Evolutionary conservation across 2,797 vertebrate genomes (phyloP).

Genomic region (Brotogeris chrysoptera): DNA sequence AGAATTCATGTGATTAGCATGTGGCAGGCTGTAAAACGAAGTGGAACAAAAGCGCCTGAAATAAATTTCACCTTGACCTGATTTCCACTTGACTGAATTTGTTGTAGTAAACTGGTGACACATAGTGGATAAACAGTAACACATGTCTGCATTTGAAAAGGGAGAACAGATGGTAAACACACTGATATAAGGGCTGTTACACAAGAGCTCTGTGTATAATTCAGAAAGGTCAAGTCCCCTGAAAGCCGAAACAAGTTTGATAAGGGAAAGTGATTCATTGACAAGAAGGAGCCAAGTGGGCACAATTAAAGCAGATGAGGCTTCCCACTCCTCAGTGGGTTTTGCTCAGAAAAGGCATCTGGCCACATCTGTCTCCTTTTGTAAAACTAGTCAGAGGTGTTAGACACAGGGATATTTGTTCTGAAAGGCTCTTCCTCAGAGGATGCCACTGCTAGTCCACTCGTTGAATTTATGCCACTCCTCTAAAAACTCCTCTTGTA

Average conservation of each 20-base stretch:
- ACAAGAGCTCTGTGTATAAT: slow-evolving; percentile 59
- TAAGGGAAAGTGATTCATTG: slow-evolving; percentile 22
- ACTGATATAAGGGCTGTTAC: slow-evolving; percentile 64
- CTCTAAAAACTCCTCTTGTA: not conserved
- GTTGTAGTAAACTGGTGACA: slow-evolving; percentile 75
- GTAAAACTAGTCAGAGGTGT: not conserved
- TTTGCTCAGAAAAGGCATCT: not conserved
- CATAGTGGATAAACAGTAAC: slow-evolving; percentile 74
- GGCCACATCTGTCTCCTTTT: not conserved
- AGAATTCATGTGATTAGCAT: slow-evolving; percentile 51
- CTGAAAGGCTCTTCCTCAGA: not conserved
- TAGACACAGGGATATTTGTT: not conserved
- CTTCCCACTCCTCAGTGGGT: not conserved
- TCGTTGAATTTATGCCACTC: not conserved
- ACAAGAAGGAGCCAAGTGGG: slow-evolving; percentile 24
- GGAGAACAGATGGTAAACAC: slow-evolving; percentile 69
- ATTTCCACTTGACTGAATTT: slow-evolving; percentile 71
- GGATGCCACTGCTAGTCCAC: not conserved
- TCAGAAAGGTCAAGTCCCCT: slow-evolving; percentile 55
- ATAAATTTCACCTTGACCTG: slow-evolving; percentile 74
- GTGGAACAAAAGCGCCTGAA: slow-evolving; percentile 65
- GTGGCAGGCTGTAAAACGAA: slow-evolving; percentile 57
- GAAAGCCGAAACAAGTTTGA: slow-evolving; percentile 17
- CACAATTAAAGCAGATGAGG: not conserved
- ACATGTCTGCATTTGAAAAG: slow-evolving; percentile 60